These are phyloP conservation scores for Hemitrygon akajei DNA, from an alignment of 2,797 vertebrate species.

Conservation along the genomic window DNA sequence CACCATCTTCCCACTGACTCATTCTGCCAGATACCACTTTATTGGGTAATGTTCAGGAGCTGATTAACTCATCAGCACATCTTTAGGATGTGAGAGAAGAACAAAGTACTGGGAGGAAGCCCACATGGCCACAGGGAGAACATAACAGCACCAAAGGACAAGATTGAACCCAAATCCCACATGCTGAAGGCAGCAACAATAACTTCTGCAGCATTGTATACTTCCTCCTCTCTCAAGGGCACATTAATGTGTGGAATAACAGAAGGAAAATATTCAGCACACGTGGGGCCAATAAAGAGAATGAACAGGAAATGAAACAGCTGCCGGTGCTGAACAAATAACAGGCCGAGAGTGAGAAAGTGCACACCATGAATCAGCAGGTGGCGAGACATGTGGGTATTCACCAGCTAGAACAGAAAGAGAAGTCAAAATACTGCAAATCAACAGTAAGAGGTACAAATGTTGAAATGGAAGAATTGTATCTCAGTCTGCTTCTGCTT, in stretches of 20 bases:
- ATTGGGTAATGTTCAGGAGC: too few relatives aligned
- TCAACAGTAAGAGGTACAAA: neutral
- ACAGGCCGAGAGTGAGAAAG: neutral
- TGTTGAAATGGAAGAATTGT: neutral
- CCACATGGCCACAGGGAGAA: too few relatives aligned
- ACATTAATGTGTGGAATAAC: neutral
- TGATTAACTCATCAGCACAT: too few relatives aligned
- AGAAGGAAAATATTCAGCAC: neutral
- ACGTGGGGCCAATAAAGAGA: neutral
- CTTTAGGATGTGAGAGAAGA: too few relatives aligned
- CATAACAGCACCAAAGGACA: too few relatives aligned
- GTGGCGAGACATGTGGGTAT: neutral
- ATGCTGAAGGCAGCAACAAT: too few relatives aligned
- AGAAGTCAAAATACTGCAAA: neutral
- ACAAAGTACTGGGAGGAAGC: too few relatives aligned
- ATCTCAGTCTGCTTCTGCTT: neutral
- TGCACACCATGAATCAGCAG: neutral
- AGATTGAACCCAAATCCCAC: too few relatives aligned
- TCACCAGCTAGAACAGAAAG: neutral
- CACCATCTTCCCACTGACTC: too few relatives aligned
- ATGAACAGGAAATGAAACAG: neutral
- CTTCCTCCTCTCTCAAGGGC: neutral
- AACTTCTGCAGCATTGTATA: neutral
- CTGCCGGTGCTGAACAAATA: neutral
- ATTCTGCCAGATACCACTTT: too few relatives aligned